phyloP scores from a whole-genome alignment of 1,140 invertebrate genomes.

The Andricus grossulariae region DNA sequence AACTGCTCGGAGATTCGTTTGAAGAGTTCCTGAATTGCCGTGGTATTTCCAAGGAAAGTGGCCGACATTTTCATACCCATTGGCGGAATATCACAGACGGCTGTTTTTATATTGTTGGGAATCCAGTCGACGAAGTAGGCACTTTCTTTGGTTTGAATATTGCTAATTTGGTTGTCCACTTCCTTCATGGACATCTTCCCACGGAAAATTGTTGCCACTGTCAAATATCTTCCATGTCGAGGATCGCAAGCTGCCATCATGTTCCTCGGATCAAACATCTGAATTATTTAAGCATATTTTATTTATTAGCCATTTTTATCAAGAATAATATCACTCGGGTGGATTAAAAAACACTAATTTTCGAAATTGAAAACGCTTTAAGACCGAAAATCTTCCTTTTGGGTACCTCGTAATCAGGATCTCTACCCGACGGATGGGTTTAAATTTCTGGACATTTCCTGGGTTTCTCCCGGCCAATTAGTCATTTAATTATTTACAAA shows the following conservation, averaged over 20 bases:
- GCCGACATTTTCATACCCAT: slow-evolving; percentile 83
- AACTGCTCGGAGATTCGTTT: slow-evolving; percentile 85
- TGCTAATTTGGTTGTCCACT: slow-evolving; percentile 84
- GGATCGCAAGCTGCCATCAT: slow-evolving; percentile 92
- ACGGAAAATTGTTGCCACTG: slow-evolving; percentile 85
- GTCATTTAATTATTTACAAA: no score
- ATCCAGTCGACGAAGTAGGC: slow-evolving; percentile 88
- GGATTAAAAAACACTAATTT: no score
- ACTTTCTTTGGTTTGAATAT: slow-evolving; percentile 84
- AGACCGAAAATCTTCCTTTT: no score
- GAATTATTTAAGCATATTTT: slow-evolving; percentile 55
- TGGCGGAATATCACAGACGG: slow-evolving; percentile 81
- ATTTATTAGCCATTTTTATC: slow-evolving; percentile 67
- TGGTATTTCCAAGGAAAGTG: slow-evolving; percentile 83
- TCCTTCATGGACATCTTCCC: slow-evolving; percentile 82
- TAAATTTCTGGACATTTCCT: no score
- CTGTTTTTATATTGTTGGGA: slow-evolving; percentile 80
- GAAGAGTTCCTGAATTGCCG: slow-evolving; percentile 80
- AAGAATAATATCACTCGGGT: no score
- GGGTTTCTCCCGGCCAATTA: no score
- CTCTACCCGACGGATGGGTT: no score
- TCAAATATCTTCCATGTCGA: slow-evolving; percentile 86
- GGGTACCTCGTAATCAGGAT: no score
- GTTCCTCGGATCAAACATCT: slow-evolving; percentile 87
- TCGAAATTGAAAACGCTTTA: no score